Conservation (phyloP, 2,888 invertebrate species). For the Vannuccia rotundouncinata region DNA sequence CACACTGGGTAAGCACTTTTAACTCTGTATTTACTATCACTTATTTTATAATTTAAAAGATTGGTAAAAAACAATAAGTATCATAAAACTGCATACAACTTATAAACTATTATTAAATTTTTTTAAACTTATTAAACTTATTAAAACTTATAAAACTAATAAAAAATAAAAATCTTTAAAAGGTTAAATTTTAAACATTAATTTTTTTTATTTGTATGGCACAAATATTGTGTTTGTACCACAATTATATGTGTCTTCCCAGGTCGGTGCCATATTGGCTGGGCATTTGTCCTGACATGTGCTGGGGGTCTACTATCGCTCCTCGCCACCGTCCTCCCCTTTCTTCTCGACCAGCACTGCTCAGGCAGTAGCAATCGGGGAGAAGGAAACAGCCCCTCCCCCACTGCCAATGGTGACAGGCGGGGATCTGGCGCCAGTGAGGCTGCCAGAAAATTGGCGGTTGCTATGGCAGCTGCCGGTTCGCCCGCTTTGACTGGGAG, state of each 20-base stretch:
- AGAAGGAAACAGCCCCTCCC: neutral
- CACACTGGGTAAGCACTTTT: conserved; percentile 29
- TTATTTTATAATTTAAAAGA: no score
- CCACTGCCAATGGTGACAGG: neutral
- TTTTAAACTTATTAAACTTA: no score
- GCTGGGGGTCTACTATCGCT: conserved; percentile 37
- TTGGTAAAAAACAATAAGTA: no score
- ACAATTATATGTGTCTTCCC: no score
- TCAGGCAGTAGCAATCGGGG: neutral
- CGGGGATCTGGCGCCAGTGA: conserved; percentile 18
- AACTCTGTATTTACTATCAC: no score
- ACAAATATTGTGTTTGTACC: no score
- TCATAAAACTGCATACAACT: no score
- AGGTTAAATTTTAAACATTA: no score
- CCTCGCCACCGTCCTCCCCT: conserved; percentile 30
- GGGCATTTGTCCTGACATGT: conserved; percentile 39
- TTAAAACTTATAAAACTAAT: no score
- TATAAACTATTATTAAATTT: no score
- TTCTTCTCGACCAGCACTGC: conserved; percentile 27
- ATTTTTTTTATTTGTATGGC: no score
- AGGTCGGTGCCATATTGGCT: conserved; percentile 40
- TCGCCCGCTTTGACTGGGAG: neutral
- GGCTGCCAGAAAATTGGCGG: neutral
- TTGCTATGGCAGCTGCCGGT: neutral
- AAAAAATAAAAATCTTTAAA: no score